A percentile compares a stretch with the other conserved stretches of the same genome.
Conservation (phyloP, 1,140 invertebrate species). For the Monomorium pharaonis region DNA sequence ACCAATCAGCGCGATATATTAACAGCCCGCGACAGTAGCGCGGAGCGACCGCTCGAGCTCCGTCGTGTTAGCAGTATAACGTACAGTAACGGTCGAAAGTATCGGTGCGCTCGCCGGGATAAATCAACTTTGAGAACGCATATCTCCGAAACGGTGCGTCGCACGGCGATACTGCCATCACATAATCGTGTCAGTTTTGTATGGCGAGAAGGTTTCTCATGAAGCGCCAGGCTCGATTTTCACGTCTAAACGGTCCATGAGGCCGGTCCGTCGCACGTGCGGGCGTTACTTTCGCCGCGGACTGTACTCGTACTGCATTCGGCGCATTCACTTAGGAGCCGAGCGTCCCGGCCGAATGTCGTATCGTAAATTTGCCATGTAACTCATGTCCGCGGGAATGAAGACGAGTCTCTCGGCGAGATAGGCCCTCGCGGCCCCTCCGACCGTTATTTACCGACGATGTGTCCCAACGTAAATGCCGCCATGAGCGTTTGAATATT, state of each 20-base stretch:
- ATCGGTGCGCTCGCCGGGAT: conserved; percentile 30
- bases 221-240: conserved; percentile 76
- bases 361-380: conserved; percentile 64
- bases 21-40: conserved; percentile 62
- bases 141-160: conserved; percentile 67
- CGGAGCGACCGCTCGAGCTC: conserved; percentile 70
- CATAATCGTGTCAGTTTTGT: conserved; percentile 78
- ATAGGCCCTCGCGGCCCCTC: conserved; percentile 31
- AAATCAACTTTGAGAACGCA: conserved; percentile 61
- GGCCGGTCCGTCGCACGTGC: not conserved
- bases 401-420: conserved; percentile 49
- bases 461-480: conserved; percentile 67
- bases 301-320: conserved; percentile 78
- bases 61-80: conserved; percentile 68
- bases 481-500: conserved; percentile 79
- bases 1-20: conserved; percentile 68
- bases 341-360: conserved; percentile 67
- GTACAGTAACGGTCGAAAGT: conserved; percentile 73
- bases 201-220: conserved; percentile 68
- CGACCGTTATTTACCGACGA: conserved; percentile 62
- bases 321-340: conserved; percentile 62
- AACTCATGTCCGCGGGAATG: conserved; percentile 3
- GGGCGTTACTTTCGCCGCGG: conserved; percentile 55
- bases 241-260: conserved; percentile 51
- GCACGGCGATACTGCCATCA: conserved; percentile 59